A percentile compares a stretch with the other conserved stretches of the same genome.
Conservation (phyloP, 1,140 invertebrate genomes). For the Marisa cornuarietis region DNA sequence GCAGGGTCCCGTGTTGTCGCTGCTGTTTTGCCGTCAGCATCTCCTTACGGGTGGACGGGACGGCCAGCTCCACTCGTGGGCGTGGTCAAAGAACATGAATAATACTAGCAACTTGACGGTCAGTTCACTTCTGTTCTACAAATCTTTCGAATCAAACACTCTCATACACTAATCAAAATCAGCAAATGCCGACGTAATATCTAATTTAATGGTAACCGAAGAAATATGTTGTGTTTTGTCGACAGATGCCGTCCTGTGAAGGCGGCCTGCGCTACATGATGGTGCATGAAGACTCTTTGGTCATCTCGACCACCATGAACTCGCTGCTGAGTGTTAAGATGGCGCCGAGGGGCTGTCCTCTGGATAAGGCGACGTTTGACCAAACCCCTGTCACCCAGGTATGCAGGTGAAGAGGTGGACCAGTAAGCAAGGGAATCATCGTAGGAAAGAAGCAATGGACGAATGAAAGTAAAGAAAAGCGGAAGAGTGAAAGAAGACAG, state of each 20-base stretch:
- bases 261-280: slow-evolving; percentile 52
- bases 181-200: not conserved
- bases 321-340: slow-evolving; percentile 43
- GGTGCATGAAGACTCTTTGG: slow-evolving; percentile 36
- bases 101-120: slow-evolving; percentile 40
- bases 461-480: not conserved
- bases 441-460: not conserved
- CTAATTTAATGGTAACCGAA: not conserved
- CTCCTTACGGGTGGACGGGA: slow-evolving; percentile 56
- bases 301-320: slow-evolving; percentile 60
- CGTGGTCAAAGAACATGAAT: slow-evolving; percentile 57
- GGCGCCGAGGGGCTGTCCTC: slow-evolving; percentile 29
- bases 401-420: not conserved
- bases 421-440: not conserved
- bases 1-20: slow-evolving; percentile 56
- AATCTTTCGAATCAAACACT: not conserved
- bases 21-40: slow-evolving; percentile 39
- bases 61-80: slow-evolving; percentile 49
- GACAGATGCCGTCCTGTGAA: slow-evolving; percentile 53
- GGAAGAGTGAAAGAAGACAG: not conserved
- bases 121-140: not conserved
- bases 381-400: slow-evolving; percentile 55
- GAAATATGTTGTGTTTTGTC: not conserved
- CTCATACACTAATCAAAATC: not conserved
- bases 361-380: slow-evolving; percentile 43